Base-by-base conservation (phyloP, 2,888 invertebrate species). In the Pecten maximus region DNA sequence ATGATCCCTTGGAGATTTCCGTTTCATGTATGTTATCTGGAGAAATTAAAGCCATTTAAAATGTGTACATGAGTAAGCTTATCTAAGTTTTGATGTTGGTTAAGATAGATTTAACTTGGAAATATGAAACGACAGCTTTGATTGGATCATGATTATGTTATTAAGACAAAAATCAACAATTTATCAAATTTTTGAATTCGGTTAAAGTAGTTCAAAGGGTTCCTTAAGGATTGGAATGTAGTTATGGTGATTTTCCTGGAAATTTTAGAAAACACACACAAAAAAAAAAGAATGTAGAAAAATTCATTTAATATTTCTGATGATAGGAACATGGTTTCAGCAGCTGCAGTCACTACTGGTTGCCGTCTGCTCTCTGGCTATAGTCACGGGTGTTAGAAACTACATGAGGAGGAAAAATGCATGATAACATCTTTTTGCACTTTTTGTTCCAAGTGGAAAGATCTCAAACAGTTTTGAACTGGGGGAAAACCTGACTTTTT, bases 391-490 rank as follows among this genome's bases (percentile, higher is more conserved):
- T 74, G 74, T 10, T 28, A 35, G 28, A 74, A 23, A 74, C 74
- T 74, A 3, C 0, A 28, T 74, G 28, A 23, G 15, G 35, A 35
- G 74, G 74, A 74, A 74, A 74, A 74, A 74, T 35, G 6, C 28
- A 28, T 35, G 74, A 74, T 74, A 74, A 23, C 23, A 74, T 74
- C 74, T 60, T 60, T 60, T n/a, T 74, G 74, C 74, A 74, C 74
- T 74, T 35, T 74, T 35, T 74, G 74, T 74, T 74, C 74, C 15
- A 1, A 28, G 74, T 74, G 35, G 74, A 35, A 35, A 23, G 35
- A 74, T 74, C 23, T 74, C 74, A 35, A 23, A 74, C 74, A 74
- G 23, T 28, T 35, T 74, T 74, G 74, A 74, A 74, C 74, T 74
- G 74, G 74, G 44, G 35, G 35, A 74, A 74, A 74, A 28, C 74